Conservation (phyloP, 1,140 invertebrate species). For the Saccostrea echinata region DNA sequence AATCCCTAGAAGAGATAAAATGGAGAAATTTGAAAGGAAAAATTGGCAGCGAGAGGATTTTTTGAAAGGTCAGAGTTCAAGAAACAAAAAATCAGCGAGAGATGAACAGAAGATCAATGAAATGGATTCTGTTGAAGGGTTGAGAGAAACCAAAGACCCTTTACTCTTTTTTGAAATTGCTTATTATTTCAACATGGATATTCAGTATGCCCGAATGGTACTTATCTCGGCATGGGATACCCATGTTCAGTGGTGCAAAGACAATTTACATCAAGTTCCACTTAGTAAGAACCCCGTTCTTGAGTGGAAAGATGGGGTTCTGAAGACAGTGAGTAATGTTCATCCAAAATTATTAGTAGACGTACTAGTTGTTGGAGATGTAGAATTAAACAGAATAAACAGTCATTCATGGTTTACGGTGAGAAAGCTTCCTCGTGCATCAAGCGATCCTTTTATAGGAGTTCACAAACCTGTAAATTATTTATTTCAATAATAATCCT, state of each 20-base stretch:
- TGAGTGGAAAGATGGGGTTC: background rate
- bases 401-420: background rate
- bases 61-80: background rate
- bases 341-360: constrained; percentile 2
- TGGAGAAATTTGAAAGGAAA: background rate
- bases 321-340: background rate
- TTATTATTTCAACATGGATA: background rate
- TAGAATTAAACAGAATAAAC: background rate
- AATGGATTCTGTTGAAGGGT: background rate
- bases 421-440: background rate
- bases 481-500: background rate
- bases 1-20: background rate
- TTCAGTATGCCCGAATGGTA: background rate
- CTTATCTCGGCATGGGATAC: background rate
- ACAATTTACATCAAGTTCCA: background rate
- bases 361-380: background rate
- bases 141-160: background rate
- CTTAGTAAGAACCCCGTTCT: background rate
- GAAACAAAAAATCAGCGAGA: background rate
- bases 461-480: background rate
- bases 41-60: background rate
- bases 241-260: constrained; percentile 5
- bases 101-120: background rate
- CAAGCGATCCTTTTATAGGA: background rate
- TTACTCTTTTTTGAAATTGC: constrained; percentile 25